These are phyloP conservation scores for Mesorhabditis spiculigera DNA, from an alignment of 2,888 invertebrate genomes.

Conservation along the genomic window DNA sequence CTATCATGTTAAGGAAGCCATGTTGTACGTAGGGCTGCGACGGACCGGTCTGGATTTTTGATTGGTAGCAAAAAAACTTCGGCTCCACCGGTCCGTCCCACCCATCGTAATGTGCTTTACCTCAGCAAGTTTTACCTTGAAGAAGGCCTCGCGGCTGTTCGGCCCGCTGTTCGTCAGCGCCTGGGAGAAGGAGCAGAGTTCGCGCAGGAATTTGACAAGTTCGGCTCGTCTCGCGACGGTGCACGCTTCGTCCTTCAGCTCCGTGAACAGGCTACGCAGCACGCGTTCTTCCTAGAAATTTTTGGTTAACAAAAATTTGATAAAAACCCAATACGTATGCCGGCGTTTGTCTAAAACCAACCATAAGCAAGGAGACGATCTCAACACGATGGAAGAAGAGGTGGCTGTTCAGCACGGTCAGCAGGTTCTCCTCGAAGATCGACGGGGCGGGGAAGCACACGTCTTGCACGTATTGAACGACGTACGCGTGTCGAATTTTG, in stretches of 20 bases:
- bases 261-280: slow-evolving; percentile 86
- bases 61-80: no score
- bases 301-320: neutral
- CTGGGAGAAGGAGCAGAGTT: slow-evolving; percentile 98
- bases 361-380: slow-evolving; percentile 87
- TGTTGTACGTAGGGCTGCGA: no score
- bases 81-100: no score
- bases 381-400: slow-evolving; percentile 99
- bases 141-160: slow-evolving; percentile 94
- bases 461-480: slow-evolving; percentile 96
- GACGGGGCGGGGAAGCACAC: slow-evolving; percentile 97
- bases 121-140: slow-evolving; percentile 69
- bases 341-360: slow-evolving; percentile 37
- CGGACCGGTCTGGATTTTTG: no score
- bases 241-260: slow-evolving; percentile 84
- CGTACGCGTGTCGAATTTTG: slow-evolving; percentile 98
- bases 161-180: slow-evolving; percentile 93
- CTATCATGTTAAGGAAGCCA: no score
- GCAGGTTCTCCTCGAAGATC: slow-evolving; percentile 97
- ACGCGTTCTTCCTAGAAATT: slow-evolving; percentile 82
- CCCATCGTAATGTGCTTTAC: neutral
- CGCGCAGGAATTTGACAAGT: slow-evolving; percentile 92
- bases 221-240: slow-evolving; percentile 82
- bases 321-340: neutral
- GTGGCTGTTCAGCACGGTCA: slow-evolving; percentile 94